phyloP scores from a whole-genome alignment of 2,888 invertebrate species.

The Tipula unca region DNA sequence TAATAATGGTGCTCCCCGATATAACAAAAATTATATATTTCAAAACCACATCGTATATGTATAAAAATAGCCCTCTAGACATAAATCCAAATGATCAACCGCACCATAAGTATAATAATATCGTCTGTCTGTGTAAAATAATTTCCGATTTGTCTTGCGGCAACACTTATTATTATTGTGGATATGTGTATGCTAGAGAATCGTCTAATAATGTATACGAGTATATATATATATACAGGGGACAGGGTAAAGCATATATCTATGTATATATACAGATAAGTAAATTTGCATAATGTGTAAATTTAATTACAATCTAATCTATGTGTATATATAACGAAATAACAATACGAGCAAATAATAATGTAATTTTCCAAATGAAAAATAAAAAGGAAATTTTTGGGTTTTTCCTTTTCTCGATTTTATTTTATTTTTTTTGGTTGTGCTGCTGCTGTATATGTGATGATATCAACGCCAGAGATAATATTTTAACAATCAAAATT shows the following conservation, averaged over 20 bases:
- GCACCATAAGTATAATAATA: neutral
- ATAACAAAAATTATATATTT: too few species aligned
- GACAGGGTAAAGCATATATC: neutral
- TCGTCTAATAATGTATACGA: too few species aligned
- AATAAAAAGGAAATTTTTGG: neutral
- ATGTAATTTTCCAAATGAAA: neutral
- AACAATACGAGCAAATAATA: neutral
- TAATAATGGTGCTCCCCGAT: too few species aligned
- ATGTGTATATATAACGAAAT: neutral
- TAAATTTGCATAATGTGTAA: constrained; percentile 4
- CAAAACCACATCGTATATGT: too few species aligned
- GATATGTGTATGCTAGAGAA: too few species aligned
- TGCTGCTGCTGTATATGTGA: too few species aligned
- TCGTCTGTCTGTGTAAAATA: neutral
- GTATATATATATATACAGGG: too few species aligned
- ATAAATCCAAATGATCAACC: neutral
- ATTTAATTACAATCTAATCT: neutral
- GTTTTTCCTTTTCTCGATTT: neutral
- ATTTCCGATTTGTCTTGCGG: neutral
- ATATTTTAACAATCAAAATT: constrained; percentile 8
- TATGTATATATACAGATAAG: neutral
- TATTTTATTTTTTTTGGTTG: neutral
- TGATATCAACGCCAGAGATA: neutral
- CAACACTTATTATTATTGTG: neutral
- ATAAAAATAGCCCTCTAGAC: neutral